Evolutionary conservation across 1,140 invertebrate species (phyloP).

Genomic region (Rhagoletis zephyria): DNA sequence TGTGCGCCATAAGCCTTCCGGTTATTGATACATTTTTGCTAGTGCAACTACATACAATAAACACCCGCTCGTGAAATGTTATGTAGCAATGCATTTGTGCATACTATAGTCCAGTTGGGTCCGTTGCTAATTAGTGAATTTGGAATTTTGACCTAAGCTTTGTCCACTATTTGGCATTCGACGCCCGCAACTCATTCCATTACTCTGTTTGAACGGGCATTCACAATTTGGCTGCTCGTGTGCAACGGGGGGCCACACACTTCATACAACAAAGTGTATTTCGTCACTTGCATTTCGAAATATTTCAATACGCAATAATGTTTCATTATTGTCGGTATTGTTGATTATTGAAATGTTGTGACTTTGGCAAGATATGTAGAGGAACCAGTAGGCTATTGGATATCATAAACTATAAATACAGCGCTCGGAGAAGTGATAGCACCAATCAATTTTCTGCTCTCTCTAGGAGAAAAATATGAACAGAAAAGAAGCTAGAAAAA

Average conservation of each 20-base stretch:
- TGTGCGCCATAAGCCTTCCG: neutral
- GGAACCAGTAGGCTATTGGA: no score
- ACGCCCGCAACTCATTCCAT: constrained; percentile 26
- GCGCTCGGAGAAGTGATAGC: no score
- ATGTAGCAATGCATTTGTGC: neutral
- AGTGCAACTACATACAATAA: no score
- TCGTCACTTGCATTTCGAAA: no score
- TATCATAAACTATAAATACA: no score
- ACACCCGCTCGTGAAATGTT: no score
- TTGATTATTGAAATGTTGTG: neutral
- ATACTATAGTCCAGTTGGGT: neutral
- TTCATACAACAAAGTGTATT: neutral
- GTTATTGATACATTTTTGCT: constrained; percentile 18
- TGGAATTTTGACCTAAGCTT: constrained; percentile 13
- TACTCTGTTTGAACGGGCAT: neutral
- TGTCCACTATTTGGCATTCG: neutral
- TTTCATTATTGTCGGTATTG: neutral
- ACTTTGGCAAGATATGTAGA: no score
- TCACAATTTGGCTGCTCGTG: neutral
- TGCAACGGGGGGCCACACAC: neutral
- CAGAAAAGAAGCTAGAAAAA: no score
- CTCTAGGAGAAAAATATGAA: no score
- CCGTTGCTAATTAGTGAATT: constrained; percentile 42
- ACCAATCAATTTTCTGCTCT: no score
- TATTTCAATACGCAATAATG: no score